Evolutionary conservation across 1,140 invertebrate species (phyloP).

Genomic region (Orchestia grillus): DNA sequence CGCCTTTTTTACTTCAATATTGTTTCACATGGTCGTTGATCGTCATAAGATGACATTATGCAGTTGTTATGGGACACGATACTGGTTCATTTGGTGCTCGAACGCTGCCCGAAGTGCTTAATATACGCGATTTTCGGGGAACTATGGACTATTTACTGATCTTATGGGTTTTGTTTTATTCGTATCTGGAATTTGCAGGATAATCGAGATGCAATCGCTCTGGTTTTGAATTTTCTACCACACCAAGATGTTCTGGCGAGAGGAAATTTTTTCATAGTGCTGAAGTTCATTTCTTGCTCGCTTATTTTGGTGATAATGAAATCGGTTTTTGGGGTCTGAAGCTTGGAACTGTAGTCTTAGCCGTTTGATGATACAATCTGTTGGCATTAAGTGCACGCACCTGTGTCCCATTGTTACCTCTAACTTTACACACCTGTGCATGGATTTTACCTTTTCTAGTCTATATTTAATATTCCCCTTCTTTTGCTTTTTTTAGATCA

Average conservation of each 20-base stretch:
- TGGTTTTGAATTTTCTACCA: background rate
- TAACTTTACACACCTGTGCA: no score
- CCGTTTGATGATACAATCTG: no score
- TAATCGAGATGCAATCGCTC: background rate
- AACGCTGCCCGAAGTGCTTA: no score
- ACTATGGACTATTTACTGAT: background rate
- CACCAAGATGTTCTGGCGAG: background rate
- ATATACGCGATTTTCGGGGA: no score
- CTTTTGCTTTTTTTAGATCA: no score
- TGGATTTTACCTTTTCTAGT: no score
- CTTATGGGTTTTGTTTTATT: background rate
- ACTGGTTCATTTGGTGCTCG: background rate
- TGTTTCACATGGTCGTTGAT: background rate
- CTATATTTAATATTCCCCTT: no score
- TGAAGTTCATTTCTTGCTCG: background rate
- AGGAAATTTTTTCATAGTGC: background rate
- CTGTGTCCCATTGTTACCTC: no score
- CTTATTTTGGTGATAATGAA: background rate
- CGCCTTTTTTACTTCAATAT: background rate
- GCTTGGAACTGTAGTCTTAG: no score
- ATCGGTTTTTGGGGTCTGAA: no score
- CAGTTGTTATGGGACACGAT: background rate
- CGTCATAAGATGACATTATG: background rate
- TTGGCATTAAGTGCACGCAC: no score
- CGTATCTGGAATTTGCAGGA: background rate